A percentile compares a stretch with the other conserved stretches of the same genome.
Conservation (phyloP, 1,140 invertebrate species). For the Paralvinella palmiformis region DNA sequence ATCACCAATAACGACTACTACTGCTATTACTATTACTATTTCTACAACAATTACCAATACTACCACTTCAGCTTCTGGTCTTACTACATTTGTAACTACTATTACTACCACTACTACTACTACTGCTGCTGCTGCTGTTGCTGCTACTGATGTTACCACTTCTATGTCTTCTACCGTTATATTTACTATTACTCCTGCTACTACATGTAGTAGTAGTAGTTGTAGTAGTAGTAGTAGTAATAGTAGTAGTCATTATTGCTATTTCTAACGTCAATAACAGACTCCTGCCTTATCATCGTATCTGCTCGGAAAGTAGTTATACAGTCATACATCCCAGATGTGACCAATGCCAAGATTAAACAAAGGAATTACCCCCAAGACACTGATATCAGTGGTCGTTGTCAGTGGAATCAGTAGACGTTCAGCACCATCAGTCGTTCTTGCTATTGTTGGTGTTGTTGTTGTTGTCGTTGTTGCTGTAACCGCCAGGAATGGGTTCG, state of each 20-base stretch:
- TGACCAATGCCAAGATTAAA: too few species aligned
- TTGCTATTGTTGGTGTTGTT: too few species aligned
- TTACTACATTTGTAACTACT: slow-evolving; percentile 20
- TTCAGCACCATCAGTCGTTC: too few species aligned
- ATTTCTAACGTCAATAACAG: not conserved
- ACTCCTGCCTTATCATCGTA: too few species aligned
- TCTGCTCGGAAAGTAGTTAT: too few species aligned
- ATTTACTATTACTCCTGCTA: not conserved
- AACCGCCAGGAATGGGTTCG: too few species aligned
- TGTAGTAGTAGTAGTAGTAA: slow-evolving; percentile 14
- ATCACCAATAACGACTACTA: slow-evolving; percentile 22
- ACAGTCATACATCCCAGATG: too few species aligned
- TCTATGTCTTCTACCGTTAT: not conserved
- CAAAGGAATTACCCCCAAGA: too few species aligned
- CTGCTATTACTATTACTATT: slow-evolving; percentile 19
- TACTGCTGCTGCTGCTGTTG: slow-evolving; percentile 14
- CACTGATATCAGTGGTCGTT: too few species aligned
- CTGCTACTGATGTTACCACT: slow-evolving; percentile 7
- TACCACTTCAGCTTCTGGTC: slow-evolving; percentile 19
- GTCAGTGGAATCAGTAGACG: too few species aligned
- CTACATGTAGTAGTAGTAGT: not conserved
- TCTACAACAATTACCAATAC: slow-evolving; percentile 21
- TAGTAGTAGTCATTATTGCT: not conserved
- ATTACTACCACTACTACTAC: slow-evolving; percentile 23
- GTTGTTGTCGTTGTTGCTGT: too few species aligned